Conservation (phyloP, 2,113 vertebrate genomes). For the Arenaria interpres region DNA sequence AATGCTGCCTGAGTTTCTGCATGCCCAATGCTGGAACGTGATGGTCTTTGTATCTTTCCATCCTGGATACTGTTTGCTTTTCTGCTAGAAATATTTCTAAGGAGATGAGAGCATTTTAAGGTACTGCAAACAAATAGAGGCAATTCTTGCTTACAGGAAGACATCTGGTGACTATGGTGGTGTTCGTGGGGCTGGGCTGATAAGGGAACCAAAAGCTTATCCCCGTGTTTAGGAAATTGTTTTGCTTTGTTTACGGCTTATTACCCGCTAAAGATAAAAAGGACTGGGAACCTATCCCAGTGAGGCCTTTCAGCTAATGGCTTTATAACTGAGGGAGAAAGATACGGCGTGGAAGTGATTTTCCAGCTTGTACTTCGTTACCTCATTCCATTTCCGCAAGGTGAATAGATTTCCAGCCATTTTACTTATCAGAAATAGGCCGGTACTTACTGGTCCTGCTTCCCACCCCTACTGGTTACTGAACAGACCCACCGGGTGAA, state of each 20-base stretch:
- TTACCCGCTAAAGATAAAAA: conserved; percentile 40
- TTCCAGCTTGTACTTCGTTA: background rate
- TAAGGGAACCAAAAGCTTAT: conserved; percentile 50
- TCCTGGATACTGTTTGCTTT: conserved; percentile 62
- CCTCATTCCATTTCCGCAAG: background rate
- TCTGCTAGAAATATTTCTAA: conserved; percentile 44
- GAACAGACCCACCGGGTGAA: background rate
- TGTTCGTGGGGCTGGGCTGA: background rate
- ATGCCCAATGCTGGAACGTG: background rate
- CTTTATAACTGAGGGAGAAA: background rate
- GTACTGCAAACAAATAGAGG: conserved; percentile 10
- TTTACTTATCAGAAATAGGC: background rate
- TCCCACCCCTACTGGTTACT: background rate
- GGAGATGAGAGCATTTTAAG: conserved; percentile 61
- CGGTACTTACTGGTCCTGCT: background rate
- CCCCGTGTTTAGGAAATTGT: background rate
- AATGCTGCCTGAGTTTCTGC: conserved; percentile 11
- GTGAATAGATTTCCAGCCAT: background rate
- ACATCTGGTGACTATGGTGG: conserved; percentile 36
- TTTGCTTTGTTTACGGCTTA: conserved; percentile 42
- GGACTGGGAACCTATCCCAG: background rate
- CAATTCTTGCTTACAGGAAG: conserved; percentile 43
- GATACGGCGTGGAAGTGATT: background rate
- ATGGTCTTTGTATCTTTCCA: conserved; percentile 21
- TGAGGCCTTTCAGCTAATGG: background rate